Percentiles rank a stretch among this genome's conserved stretches.
Evolutionary conservation across 2,888 invertebrate species (phyloP).

Genomic region (Listrodromus nycthemerus): DNA sequence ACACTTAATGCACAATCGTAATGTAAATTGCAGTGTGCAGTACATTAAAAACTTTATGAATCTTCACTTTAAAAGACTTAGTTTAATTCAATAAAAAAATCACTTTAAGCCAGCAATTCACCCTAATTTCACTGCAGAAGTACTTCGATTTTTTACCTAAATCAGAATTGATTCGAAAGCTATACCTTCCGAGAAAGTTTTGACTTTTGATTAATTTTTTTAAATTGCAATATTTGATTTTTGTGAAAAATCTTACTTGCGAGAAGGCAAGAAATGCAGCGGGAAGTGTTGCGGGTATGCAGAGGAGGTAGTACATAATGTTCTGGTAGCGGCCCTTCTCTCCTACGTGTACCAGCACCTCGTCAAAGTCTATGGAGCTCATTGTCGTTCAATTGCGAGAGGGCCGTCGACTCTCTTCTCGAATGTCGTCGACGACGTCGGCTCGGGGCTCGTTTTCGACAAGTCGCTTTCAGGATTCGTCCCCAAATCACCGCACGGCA

Average conservation of each 20-base stretch:
- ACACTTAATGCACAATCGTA: no score
- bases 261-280: slow-evolving; percentile 89
- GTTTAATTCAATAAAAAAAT: no score
- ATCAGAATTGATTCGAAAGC: no score
- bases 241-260: slow-evolving; percentile 84
- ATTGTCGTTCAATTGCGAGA: slow-evolving; percentile 78
- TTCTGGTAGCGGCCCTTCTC: slow-evolving; percentile 88
- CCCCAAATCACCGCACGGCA: slow-evolving; percentile 70
- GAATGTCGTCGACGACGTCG: slow-evolving; percentile 55
- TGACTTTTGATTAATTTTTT: no score
- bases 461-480: slow-evolving; percentile 57
- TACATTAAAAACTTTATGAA: no score
- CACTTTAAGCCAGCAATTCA: no score
- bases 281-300: slow-evolving; percentile 88
- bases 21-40: no score
- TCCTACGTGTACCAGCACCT: slow-evolving; percentile 87
- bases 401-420: slow-evolving; percentile 49
- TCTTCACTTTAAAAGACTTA: no score
- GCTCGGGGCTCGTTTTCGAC: slow-evolving; percentile 54
- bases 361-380: slow-evolving; percentile 86
- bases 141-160: no score
- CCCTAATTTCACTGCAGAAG: no score
- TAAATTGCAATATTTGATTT: no score
- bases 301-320: slow-evolving; percentile 87
- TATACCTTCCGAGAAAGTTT: no score